Evolutionary conservation across 2,888 invertebrate genomes (phyloP).

Genomic region (Athalia rosae): DNA sequence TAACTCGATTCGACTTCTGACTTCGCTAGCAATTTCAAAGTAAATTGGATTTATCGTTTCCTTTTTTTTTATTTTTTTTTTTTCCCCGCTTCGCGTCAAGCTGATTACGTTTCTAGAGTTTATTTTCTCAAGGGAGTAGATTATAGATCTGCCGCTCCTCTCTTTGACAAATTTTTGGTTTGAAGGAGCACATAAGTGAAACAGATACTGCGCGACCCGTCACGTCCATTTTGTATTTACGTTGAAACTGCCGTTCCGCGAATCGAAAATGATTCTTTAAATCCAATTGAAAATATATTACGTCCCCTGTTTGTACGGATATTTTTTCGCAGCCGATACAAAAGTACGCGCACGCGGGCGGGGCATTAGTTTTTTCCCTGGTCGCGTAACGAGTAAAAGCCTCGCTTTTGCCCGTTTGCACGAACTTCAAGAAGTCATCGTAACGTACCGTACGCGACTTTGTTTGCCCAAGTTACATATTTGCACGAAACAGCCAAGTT

Average conservation of each 20-base stretch:
- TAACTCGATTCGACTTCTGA: slow-evolving; percentile 31
- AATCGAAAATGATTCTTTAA: no score
- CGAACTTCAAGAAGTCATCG: neutral
- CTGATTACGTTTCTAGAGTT: slow-evolving; percentile 23
- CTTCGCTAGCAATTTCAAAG: slow-evolving; percentile 35
- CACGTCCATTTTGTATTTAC: no score
- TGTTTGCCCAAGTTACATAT: no score
- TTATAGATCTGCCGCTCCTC: no score
- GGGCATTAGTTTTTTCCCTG: no score
- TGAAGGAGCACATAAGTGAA: no score
- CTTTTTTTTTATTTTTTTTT: no score
- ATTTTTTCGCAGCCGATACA: neutral
- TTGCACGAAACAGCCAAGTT: no score
- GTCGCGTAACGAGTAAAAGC: slow-evolving; percentile 14
- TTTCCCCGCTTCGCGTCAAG: slow-evolving; percentile 33
- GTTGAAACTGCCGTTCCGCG: no score
- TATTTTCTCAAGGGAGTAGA: slow-evolving; percentile 4
- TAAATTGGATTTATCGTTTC: slow-evolving; percentile 41
- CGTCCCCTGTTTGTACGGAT: neutral
- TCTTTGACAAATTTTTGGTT: no score
- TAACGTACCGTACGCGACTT: neutral
- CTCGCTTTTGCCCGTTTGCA: slow-evolving; percentile 18
- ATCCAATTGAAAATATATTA: no score
- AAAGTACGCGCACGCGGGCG: neutral
- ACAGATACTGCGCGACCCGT: no score